phyloP scores from a whole-genome alignment of 2,888 invertebrate species.

The Ennomos erosarius region DNA sequence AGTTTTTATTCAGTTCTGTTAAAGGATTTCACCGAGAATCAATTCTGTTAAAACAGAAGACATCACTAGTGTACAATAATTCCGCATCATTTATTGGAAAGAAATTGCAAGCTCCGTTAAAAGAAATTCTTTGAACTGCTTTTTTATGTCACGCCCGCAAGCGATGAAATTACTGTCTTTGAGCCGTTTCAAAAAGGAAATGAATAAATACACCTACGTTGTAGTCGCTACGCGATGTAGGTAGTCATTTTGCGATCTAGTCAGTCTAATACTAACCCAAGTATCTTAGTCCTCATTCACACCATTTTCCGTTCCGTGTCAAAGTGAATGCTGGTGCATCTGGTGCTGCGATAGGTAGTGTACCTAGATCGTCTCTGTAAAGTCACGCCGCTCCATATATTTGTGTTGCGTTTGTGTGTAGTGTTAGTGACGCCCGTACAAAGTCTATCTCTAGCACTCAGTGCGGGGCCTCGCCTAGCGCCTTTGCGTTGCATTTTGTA shows the following conservation, averaged over 20 bases:
- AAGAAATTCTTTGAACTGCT: not conserved
- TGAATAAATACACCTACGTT: too few relatives aligned
- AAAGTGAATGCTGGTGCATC: constrained; percentile 35
- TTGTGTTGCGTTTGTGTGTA: constrained; percentile 53
- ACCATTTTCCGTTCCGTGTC: constrained; percentile 47
- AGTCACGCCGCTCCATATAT: constrained; percentile 58
- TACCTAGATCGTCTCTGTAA: constrained; percentile 38
- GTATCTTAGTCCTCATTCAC: constrained; percentile 34
- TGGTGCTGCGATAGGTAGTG: constrained; percentile 38
- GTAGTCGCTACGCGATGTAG: too few relatives aligned
- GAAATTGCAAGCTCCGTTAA: constrained; percentile 4
- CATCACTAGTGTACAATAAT: too few relatives aligned
- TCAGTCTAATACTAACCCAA: too few relatives aligned
- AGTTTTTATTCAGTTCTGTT: constrained; percentile 41
- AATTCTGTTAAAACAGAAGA: not conserved
- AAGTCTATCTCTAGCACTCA: constrained; percentile 61
- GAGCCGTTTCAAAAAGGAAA: constrained; percentile 55
- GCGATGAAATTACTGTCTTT: constrained; percentile 53
- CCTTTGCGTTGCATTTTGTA: constrained; percentile 49
- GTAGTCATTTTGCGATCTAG: too few relatives aligned
- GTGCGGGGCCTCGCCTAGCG: constrained; percentile 40
- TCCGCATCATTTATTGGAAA: too few relatives aligned
- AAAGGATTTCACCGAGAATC: constrained; percentile 25
- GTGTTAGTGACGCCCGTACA: constrained; percentile 53
- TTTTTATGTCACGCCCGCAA: constrained; percentile 44